Base-by-base conservation (phyloP, 2,888 invertebrate species). In the Nomada ruficornis region DNA sequence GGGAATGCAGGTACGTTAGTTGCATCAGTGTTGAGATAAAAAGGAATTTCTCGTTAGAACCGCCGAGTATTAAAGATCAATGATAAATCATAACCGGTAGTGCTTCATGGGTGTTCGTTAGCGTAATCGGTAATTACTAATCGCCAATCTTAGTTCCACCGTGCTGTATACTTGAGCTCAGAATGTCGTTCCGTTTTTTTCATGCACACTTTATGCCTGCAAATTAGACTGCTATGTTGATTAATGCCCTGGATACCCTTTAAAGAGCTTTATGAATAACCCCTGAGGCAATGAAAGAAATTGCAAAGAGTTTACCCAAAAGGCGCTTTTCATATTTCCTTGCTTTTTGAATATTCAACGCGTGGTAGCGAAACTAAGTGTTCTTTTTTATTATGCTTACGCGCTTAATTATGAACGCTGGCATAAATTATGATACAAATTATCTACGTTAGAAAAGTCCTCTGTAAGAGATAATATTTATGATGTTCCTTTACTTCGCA, bases 71-170 rank as follows among this genome's bases (percentile, higher is more conserved):
- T 23, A 47, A 47, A 63, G 64, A 47, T 47, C 23, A 13, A 4
- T 13, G 13, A 47, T 63, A 63, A 47, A 47, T 63, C 47, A 47
- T 44, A 63, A 63, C 59, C 59, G 59, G 29, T 59, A 59, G 26
- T 29, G 5, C 7, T 29, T 59, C 59, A 59, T 63, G 47, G 18
- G 23, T 63, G 47, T 44, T 44, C 47, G 23, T 63, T 63, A 63
- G 47, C 47, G 15, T 63, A 63, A 63, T 63, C 47, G 47, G 15
- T 29, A 59, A 13, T 47, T 47, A 47, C 47, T 47, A 47, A 47
- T 47, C 47, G 15, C 47, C 60, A 29, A 60, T 60, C 59, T 63
- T 23, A 63, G 47, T 47, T 47, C 11, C 63, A 47, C 20, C 47
- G 23, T 47, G 15, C 20, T 47, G 57, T 44, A 62, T 47, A 44